These are phyloP conservation scores for Syngnathus typhle DNA, from an alignment of 2,113 vertebrate genomes.

Conservation along the genomic window DNA sequence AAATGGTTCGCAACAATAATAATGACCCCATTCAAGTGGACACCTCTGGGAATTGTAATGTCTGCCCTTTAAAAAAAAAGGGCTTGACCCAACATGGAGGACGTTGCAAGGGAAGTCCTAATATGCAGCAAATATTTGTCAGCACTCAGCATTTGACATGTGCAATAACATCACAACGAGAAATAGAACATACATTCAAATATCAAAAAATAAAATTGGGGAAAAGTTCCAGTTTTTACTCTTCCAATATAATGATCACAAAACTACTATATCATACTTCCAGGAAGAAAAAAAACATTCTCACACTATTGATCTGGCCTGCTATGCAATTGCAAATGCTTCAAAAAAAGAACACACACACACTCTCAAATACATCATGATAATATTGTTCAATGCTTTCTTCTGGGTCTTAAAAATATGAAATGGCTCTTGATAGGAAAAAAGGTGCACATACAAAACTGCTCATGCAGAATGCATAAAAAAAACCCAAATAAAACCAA, in stretches of 20 bases:
- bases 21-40: slow-evolving; percentile 60
- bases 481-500: not conserved
- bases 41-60: slow-evolving; percentile 64
- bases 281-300: too few species aligned
- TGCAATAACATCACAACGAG: too few species aligned
- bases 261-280: not conserved
- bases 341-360: not conserved
- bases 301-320: not conserved
- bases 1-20: slow-evolving; percentile 14
- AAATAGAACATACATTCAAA: not conserved
- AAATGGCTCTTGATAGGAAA: not conserved
- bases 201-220: too few species aligned
- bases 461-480: not conserved
- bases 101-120: slow-evolving; percentile 39
- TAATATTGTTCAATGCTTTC: not conserved
- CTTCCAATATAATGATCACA: not conserved
- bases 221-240: not conserved
- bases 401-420: not conserved
- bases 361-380: not conserved
- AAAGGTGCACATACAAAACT: not conserved
- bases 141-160: slow-evolving; percentile 24
- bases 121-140: slow-evolving; percentile 36
- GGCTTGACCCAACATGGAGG: slow-evolving; percentile 43
- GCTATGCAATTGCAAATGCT: not conserved
- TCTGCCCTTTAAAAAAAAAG: slow-evolving; percentile 44